Conservation (phyloP, 2,888 invertebrate genomes). For the Harpagoxenus sublaevis region DNA sequence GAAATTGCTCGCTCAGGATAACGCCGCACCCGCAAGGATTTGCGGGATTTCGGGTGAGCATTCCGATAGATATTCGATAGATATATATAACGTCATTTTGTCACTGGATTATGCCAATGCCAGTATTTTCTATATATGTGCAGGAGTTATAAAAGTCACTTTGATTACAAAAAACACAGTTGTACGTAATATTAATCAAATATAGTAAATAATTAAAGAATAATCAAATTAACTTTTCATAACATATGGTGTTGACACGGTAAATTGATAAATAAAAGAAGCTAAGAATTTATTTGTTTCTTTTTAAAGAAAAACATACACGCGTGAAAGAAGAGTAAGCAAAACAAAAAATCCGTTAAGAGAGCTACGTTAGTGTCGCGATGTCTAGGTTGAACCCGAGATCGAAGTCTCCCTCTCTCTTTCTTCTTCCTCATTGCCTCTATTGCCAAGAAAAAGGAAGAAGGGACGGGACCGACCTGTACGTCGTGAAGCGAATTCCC, state of each 20-base stretch:
- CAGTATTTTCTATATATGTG: background rate
- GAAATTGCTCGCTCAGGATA: conserved; percentile 48
- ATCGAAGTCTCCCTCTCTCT: conserved; percentile 49
- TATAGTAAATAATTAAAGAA: conserved; percentile 69
- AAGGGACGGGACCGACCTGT: conserved; percentile 61
- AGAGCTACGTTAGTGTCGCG: conserved; percentile 70
- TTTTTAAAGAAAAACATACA: conserved; percentile 6
- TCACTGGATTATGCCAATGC: conserved; percentile 17
- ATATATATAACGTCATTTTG: background rate
- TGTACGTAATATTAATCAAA: conserved; percentile 63
- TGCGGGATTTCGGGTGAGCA: conserved; percentile 31
- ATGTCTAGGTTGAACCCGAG: conserved; percentile 71
- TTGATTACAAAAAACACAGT: background rate
- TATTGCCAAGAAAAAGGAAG: conserved; percentile 41
- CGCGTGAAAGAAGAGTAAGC: conserved; percentile 48
- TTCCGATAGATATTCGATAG: conserved; percentile 30
- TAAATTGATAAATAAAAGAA: conserved; percentile 56
- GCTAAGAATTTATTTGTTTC: conserved; percentile 1
- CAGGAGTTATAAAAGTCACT: background rate
- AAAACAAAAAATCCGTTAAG: conserved; percentile 71
- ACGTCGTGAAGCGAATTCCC: conserved; percentile 78
- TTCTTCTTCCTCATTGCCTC: conserved; percentile 57
- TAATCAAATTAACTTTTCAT: conserved; percentile 82
- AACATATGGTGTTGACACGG: conserved; percentile 71
- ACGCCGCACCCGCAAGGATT: conserved; percentile 36